Conservation (phyloP, 2,797 vertebrate genomes). For the Antennarius maculatus region DNA sequence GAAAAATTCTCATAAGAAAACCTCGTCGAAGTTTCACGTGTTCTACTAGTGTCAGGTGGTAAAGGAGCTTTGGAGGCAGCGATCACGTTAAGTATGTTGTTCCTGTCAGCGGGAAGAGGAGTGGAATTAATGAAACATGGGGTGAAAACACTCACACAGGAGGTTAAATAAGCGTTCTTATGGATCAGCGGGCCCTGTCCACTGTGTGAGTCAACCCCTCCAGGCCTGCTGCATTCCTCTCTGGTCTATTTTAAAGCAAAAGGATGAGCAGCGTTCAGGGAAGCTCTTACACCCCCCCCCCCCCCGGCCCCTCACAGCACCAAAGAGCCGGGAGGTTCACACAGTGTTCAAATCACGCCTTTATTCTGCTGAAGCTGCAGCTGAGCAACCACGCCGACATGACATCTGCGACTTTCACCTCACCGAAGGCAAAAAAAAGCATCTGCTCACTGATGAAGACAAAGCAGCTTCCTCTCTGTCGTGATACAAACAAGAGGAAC, state of each 20-base stretch:
- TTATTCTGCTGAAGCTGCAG: slow-evolving; percentile 36
- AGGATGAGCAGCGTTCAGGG: slow-evolving; percentile 66
- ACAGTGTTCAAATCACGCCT: slow-evolving; percentile 46
- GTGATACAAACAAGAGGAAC: neutral
- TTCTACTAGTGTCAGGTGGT: neutral
- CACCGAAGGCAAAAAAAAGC: slow-evolving; percentile 11
- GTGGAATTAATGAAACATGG: neutral
- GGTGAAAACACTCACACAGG: slow-evolving; percentile 23
- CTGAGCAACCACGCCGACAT: slow-evolving; percentile 45
- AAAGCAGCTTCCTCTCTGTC: neutral
- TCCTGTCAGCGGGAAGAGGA: slow-evolving; percentile 2
- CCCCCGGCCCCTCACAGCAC: slow-evolving; percentile 2
- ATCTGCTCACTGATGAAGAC: neutral
- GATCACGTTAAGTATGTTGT: neutral
- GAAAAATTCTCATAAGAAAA: neutral
- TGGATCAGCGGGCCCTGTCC: slow-evolving; percentile 47
- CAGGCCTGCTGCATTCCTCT: slow-evolving; percentile 74
- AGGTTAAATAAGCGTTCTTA: slow-evolving; percentile 41
- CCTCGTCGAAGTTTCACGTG: neutral
- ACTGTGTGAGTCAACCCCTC: slow-evolving; percentile 58
- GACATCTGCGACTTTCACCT: slow-evolving; percentile 25
- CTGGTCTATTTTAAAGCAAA: slow-evolving; percentile 80
- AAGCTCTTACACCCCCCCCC: slow-evolving; percentile 53
- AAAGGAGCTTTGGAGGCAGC: neutral
- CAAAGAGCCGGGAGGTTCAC: slow-evolving; percentile 56